Percentiles rank a stretch among this genome's conserved stretches.
These are phyloP conservation scores for Mesopsocus fuscifrons DNA, from an alignment of 2,888 invertebrate species.

Conservation along the genomic window DNA sequence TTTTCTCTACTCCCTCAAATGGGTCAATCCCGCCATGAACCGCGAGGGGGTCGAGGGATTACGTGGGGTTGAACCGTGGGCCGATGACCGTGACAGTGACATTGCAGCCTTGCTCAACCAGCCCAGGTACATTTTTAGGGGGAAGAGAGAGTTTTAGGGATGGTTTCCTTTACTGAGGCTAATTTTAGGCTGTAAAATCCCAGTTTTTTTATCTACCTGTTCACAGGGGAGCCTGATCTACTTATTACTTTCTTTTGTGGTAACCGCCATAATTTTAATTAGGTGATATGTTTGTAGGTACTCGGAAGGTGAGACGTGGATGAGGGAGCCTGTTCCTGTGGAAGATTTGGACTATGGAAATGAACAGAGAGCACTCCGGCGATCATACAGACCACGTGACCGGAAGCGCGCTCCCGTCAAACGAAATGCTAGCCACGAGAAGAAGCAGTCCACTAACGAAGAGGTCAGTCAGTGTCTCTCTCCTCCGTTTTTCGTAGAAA, in stretches of 20 bases:
- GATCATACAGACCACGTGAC: background rate
- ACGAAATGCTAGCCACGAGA: background rate
- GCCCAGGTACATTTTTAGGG: background rate
- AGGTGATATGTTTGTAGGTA: no score
- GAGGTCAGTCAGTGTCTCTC: no score
- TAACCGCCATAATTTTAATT: no score
- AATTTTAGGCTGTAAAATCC: no score
- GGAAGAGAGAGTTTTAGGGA: no score
- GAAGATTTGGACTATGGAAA: background rate
- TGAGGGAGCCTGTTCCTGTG: background rate
- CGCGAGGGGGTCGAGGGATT: conserved; percentile 14
- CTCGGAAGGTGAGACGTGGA: background rate
- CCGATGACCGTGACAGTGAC: conserved; percentile 14
- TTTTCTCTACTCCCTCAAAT: conserved; percentile 15
- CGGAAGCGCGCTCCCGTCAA: background rate
- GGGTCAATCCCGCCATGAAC: conserved; percentile 13
- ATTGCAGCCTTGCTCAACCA: background rate
- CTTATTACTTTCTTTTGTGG: no score
- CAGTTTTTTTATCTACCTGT: no score
- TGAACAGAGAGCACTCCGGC: background rate
- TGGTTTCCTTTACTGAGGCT: no score
- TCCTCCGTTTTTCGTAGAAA: no score
- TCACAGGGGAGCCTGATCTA: no score
- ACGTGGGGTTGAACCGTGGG: conserved; percentile 11
- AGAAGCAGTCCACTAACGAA: background rate